Evolutionary conservation across 2,888 invertebrate species (phyloP).

Genomic region (Conchocele bisecta): DNA sequence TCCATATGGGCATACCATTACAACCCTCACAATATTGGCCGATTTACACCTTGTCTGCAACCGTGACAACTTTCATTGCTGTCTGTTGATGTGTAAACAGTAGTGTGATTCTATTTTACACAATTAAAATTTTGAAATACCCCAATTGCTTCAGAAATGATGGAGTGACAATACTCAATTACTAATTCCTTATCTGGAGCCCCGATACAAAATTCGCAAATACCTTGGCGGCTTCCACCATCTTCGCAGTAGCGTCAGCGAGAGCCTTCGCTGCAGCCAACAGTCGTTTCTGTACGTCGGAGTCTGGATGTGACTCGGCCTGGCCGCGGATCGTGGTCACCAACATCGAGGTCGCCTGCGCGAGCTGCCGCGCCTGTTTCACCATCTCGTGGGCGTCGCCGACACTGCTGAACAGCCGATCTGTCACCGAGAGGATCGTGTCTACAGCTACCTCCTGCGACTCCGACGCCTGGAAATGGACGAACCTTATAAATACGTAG

Average conservation of each 20-base stretch:
- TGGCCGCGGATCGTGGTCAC: slow-evolving; percentile 97
- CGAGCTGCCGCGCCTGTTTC: slow-evolving; percentile 93
- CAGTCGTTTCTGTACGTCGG: slow-evolving; percentile 93
- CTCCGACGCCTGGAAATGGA: slow-evolving; percentile 67
- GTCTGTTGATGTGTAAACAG: too few species aligned
- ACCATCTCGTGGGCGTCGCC: slow-evolving; percentile 97
- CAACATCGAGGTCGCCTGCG: slow-evolving; percentile 96
- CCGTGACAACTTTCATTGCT: too few species aligned
- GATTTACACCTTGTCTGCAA: too few species aligned
- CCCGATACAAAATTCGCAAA: too few species aligned
- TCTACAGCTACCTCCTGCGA: slow-evolving; percentile 92
- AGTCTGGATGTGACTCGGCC: slow-evolving; percentile 93
- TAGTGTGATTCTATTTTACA: too few species aligned
- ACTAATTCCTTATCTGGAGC: too few species aligned
- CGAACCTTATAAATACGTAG: too few species aligned
- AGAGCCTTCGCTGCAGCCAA: slow-evolving; percentile 96
- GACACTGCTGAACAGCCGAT: slow-evolving; percentile 92
- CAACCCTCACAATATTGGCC: too few species aligned
- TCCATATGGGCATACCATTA: too few species aligned
- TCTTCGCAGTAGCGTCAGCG: slow-evolving; percentile 97
- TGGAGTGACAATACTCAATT: too few species aligned
- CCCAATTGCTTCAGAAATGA: too few species aligned
- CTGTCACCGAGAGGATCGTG: slow-evolving; percentile 94
- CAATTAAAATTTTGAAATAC: too few species aligned
- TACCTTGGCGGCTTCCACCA: slow-evolving; percentile 96